Evolutionary conservation across 2,888 invertebrate species (phyloP), one percentile per base, ranked within the genome.

Genomic region (Nebria brevicollis): DNA sequence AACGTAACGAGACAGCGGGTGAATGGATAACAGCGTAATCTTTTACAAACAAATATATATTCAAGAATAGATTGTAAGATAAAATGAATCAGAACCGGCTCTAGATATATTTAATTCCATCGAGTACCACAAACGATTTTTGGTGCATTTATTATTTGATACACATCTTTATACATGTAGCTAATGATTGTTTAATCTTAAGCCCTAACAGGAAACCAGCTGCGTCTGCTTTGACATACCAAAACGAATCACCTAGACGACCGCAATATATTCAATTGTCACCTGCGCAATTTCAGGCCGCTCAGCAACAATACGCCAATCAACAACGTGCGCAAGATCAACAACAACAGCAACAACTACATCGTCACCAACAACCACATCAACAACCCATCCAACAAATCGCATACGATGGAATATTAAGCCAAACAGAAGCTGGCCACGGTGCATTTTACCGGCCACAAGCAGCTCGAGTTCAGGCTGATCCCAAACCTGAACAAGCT

Each of bases 141-240:
- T 20, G 20, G 20, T 1, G 1, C 34, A 34, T 34, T 34, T 34
- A 70, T 25, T 26, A 25, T 26, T 70, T 15, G 26, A 25, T 25
- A 20, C 20, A 70, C 34, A 70, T 7, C 5, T 4, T 26, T 70
- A 26, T 66, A 34, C 5, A 1, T 4, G 34, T 34, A 34, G 34
- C 34, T 34, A 34, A 34, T 34, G 34, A 34, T 34, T 34, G 34
- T 72, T 72, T 72, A 1, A n/a, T 42, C n/a, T 75, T 15, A n/a
- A 73, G 77, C 72, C 72, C 77, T n/a, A 78, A 73, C 42, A 78
- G 78, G 78, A 78, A 78, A 70, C 73, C 78, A 15, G 25, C 72
- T 5, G 65, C 73, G 11, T 15, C 65, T 10, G 74, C 79, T 10
- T 34, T 75, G n/a, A 42, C 79, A 10, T 79, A 79, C 41, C 13